phyloP scores from a whole-genome alignment of 2,113 vertebrate genomes.

The Stegostoma tigrinum region DNA sequence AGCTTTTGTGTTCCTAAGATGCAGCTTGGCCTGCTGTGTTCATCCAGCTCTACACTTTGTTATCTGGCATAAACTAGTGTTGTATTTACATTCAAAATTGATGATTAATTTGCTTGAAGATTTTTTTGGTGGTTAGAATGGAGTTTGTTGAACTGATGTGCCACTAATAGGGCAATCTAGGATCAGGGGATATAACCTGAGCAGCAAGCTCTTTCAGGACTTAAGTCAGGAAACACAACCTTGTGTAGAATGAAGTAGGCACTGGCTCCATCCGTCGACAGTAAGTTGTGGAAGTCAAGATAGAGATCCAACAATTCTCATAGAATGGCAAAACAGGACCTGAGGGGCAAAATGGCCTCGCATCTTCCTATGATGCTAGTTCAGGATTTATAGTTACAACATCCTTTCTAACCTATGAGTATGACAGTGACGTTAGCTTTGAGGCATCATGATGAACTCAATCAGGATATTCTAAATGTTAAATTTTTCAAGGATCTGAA shows the following conservation, averaged over 20 bases:
- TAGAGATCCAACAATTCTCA: neutral
- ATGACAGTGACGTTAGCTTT: neutral
- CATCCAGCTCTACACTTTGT: no score
- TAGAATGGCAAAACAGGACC: neutral
- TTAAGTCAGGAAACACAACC: neutral
- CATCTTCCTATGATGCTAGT: neutral
- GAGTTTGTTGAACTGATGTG: neutral
- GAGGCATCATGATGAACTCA: neutral
- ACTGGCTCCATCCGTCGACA: neutral
- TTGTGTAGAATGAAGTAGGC: neutral
- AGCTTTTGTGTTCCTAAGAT: no score
- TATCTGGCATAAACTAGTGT: no score
- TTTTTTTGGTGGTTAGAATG: neutral
- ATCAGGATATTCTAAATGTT: neutral
- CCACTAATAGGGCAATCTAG: neutral
- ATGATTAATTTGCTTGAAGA: neutral
- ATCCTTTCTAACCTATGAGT: neutral
- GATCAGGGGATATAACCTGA: neutral
- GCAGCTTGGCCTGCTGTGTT: no score
- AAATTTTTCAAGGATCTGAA: neutral
- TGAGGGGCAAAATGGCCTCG: neutral
- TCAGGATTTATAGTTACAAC: neutral
- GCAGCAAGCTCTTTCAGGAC: neutral
- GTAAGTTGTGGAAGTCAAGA: neutral
- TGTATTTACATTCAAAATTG: neutral